Conservation (phyloP, 2,113 vertebrate genomes). For the Cynocephalus volans region DNA sequence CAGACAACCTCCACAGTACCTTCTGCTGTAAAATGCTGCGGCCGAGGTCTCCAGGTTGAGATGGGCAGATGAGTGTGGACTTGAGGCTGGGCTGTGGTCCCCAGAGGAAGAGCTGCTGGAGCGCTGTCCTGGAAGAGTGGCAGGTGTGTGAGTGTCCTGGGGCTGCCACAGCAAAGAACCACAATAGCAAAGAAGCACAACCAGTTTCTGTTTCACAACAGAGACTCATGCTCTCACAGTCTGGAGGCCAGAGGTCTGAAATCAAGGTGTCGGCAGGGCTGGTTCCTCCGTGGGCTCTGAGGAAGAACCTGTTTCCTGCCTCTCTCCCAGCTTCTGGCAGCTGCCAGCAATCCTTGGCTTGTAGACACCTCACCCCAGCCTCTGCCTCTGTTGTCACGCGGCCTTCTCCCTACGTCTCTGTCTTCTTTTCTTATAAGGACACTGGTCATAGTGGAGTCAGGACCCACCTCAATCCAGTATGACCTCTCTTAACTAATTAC, state of each 20-base stretch:
- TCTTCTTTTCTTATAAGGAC: not conserved
- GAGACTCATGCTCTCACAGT: fast-evolving
- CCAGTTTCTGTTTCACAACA: no score
- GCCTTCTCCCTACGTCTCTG: no score
- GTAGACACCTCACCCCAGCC: fast-evolving
- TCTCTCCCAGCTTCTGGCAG: not conserved
- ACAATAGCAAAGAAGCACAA: no score
- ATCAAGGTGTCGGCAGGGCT: fast-evolving
- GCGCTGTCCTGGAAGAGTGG: fast-evolving
- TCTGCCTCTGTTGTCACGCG: fast-evolving
- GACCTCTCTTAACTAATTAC: not conserved
- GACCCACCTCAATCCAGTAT: fast-evolving
- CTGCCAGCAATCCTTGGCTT: not conserved
- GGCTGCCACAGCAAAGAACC: not conserved
- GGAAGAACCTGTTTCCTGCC: no score
- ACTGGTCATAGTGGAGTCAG: fast-evolving
- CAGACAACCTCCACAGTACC: no score
- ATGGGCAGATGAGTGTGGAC: no score
- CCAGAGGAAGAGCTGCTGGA: not conserved
- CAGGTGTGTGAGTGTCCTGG: not conserved
- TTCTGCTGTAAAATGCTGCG: not conserved
- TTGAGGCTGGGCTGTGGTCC: not conserved
- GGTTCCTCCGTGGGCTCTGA: not conserved
- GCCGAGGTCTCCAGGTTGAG: not conserved
- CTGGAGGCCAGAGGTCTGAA: no score